Conservation (phyloP, 2,888 invertebrate genomes). For the Syrista parreyssii region DNA sequence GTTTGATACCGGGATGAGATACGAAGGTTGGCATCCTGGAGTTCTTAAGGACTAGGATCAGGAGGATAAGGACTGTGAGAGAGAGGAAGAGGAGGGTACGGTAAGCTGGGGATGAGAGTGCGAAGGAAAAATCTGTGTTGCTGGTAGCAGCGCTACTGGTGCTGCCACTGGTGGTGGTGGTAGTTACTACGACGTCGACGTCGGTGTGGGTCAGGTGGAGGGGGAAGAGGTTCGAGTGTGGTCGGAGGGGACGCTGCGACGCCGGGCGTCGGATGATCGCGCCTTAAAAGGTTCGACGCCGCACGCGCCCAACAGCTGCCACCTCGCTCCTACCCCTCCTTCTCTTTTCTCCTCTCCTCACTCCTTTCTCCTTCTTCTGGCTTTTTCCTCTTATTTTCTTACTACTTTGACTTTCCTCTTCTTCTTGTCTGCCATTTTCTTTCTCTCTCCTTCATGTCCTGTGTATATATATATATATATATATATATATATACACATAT, state of each 20-base stretch:
- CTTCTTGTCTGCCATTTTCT: background rate
- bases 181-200: background rate
- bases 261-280: constrained; percentile 65
- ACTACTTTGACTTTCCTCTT: background rate
- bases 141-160: constrained; percentile 22
- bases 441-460: background rate
- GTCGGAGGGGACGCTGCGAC: constrained; percentile 56
- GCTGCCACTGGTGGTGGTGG: background rate
- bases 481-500: too few relatives aligned
- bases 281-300: constrained; percentile 67
- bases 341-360: constrained; percentile 22
- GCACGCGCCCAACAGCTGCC: constrained; percentile 66
- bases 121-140: too few relatives aligned
- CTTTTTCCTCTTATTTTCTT: constrained; percentile 15
- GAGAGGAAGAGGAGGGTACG: too few relatives aligned
- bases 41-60: too few relatives aligned
- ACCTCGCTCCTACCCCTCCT: constrained; percentile 35
- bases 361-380: constrained; percentile 26
- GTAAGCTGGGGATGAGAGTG: too few relatives aligned
- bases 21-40: too few relatives aligned
- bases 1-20: too few relatives aligned
- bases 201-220: constrained; percentile 19
- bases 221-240: constrained; percentile 28
- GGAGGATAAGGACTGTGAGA: too few relatives aligned
- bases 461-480: too few relatives aligned